Evolutionary conservation across 2,888 invertebrate genomes (phyloP).

Genomic region (Oxyteleia sp.): DNA sequence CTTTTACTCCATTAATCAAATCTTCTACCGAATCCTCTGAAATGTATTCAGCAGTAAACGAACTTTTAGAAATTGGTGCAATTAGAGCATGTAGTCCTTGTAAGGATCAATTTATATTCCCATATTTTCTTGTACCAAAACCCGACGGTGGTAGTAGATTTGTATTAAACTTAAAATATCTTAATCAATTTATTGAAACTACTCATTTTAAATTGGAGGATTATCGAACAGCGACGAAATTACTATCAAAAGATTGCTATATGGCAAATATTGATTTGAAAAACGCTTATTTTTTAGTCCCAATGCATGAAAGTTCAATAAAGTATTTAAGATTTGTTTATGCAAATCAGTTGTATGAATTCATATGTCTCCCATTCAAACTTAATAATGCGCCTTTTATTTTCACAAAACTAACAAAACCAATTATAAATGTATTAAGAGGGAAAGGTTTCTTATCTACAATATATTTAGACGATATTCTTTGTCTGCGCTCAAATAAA

Average conservation of each 20-base stretch:
- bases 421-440: constrained; percentile 52
- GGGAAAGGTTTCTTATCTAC: constrained; percentile 26
- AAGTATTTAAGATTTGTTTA: constrained; percentile 70
- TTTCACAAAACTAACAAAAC: constrained; percentile 71
- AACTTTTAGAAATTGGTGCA: constrained; percentile 9
- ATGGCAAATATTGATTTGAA: constrained; percentile 54
- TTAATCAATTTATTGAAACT: constrained; percentile 57
- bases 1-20: neutral
- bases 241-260: constrained; percentile 27
- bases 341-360: constrained; percentile 54
- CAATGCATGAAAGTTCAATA: constrained; percentile 30
- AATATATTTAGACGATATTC: constrained; percentile 70
- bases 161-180: constrained; percentile 47
- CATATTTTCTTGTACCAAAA: constrained; percentile 47
- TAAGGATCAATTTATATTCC: constrained; percentile 48
- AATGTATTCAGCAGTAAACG: neutral
- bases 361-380: constrained; percentile 64
- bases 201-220: constrained; percentile 65
- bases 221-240: constrained; percentile 30
- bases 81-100: constrained; percentile 11
- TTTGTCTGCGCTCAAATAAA: constrained; percentile 37
- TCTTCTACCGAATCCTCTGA: neutral
- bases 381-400: constrained; percentile 66
- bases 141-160: constrained; percentile 34
- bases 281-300: no score